Conservation (phyloP, 2,888 invertebrate species). For the Chromoteleia sp. region DNA sequence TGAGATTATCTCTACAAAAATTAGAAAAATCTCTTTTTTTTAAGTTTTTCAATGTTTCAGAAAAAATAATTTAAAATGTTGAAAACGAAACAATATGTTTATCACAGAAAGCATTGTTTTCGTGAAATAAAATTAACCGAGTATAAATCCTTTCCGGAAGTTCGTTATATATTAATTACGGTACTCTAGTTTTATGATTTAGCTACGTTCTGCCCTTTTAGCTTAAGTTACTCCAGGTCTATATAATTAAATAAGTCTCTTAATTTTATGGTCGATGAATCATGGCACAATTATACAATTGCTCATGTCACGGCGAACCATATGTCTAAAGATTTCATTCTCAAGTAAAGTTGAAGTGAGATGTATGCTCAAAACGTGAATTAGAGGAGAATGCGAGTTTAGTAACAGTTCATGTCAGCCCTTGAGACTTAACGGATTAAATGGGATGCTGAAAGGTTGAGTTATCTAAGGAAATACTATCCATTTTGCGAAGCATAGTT, state of each 20-base stretch:
- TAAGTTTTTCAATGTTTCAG: too few species aligned
- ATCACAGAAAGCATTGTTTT: too few species aligned
- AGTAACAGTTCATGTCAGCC: conserved; percentile 56
- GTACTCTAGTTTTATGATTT: too few species aligned
- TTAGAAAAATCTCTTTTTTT: too few species aligned
- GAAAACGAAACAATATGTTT: too few species aligned
- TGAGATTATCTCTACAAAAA: too few species aligned
- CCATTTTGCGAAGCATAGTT: conserved; percentile 39
- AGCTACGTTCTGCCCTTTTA: neutral
- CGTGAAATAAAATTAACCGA: too few species aligned
- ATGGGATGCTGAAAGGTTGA: conserved; percentile 58
- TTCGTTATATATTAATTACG: too few species aligned
- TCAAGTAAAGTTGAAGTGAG: conserved; percentile 46
- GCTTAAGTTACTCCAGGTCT: conserved; percentile 1
- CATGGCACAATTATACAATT: conserved; percentile 40
- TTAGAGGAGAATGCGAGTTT: conserved; percentile 46
- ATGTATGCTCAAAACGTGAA: conserved; percentile 51
- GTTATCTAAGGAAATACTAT: conserved; percentile 55
- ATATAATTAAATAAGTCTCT: conserved; percentile 9
- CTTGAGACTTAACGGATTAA: conserved; percentile 53
- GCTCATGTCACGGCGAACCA: conserved; percentile 36
- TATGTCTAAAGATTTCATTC: conserved; percentile 51
- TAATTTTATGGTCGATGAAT: conserved; percentile 46
- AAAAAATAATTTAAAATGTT: too few species aligned
- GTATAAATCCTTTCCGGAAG: too few species aligned